Evolutionary conservation across 2,888 invertebrate species (phyloP).

Genomic region (Drosophila heteroneura): DNA sequence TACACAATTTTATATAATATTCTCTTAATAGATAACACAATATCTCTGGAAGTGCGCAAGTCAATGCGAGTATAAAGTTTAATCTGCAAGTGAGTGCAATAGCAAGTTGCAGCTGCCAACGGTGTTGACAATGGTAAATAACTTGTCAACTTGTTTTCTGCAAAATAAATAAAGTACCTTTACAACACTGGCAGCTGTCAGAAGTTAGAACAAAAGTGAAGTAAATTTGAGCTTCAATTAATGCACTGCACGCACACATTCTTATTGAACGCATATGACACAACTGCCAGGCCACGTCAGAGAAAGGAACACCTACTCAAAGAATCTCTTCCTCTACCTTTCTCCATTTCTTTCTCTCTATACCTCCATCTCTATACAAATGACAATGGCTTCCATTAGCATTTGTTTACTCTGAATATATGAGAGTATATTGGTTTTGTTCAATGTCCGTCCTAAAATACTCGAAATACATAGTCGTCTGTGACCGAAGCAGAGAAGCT

Average conservation of each 20-base stretch:
- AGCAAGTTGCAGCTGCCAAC: constrained; percentile 18
- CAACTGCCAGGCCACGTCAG: constrained; percentile 40
- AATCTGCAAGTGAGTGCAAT: constrained; percentile 5
- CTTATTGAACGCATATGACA: constrained; percentile 65
- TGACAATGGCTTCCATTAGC: constrained; percentile 77
- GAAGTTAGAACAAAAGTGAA: constrained; percentile 11
- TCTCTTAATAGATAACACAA: rapidly evolving
- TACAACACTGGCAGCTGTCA: constrained; percentile 70
- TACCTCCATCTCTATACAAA: constrained; percentile 10
- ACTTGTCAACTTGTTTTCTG: constrained; percentile 37
- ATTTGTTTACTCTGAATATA: neutral
- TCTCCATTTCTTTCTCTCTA: neutral
- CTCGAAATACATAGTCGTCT: neutral
- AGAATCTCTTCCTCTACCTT: neutral
- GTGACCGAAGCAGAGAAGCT: neutral
- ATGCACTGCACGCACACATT: constrained; percentile 45
- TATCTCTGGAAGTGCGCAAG: neutral
- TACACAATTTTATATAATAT: neutral
- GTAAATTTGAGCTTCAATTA: constrained; percentile 57
- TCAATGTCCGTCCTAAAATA: neutral
- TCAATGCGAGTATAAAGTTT: neutral
- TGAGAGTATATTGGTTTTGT: neutral
- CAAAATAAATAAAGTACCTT: constrained; percentile 60
- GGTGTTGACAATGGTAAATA: constrained; percentile 52
- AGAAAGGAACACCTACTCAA: constrained; percentile 20